These are phyloP conservation scores for Columba livia DNA, from an alignment of 2,113 vertebrate species.

Conservation along the genomic window DNA sequence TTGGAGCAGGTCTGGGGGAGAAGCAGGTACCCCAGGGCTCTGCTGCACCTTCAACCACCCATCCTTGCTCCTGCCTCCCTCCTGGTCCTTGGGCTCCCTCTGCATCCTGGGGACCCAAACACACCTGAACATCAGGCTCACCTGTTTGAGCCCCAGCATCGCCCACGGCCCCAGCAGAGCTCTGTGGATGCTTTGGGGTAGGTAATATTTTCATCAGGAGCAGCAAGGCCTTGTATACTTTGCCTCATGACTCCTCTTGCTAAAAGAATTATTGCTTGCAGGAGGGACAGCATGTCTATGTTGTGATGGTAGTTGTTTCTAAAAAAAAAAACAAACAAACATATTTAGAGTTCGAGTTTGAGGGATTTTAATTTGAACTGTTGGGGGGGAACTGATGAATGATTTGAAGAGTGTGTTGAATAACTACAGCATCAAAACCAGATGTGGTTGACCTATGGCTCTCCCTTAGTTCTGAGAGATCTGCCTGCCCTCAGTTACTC, in stretches of 20 bases:
- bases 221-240: background rate
- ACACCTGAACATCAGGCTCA: background rate
- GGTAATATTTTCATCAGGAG: background rate
- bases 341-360: background rate
- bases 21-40: background rate
- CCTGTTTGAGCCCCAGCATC: background rate
- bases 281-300: background rate
- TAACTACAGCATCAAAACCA: background rate
- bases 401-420: background rate
- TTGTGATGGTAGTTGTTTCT: background rate
- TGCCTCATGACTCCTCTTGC: background rate
- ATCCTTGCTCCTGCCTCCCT: background rate
- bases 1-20: rapidly evolving
- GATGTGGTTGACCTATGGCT: background rate
- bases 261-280: background rate
- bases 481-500: background rate
- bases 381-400: background rate
- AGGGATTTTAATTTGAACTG: background rate
- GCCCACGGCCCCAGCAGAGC: background rate
- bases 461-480: background rate
- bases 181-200: background rate
- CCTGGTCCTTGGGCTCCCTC: background rate
- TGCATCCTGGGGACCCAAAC: background rate
- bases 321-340: background rate
- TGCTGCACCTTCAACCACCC: background rate